Evolutionary conservation across 2,113 vertebrate genomes (phyloP).

Genomic region (Dicaeum eximium): DNA sequence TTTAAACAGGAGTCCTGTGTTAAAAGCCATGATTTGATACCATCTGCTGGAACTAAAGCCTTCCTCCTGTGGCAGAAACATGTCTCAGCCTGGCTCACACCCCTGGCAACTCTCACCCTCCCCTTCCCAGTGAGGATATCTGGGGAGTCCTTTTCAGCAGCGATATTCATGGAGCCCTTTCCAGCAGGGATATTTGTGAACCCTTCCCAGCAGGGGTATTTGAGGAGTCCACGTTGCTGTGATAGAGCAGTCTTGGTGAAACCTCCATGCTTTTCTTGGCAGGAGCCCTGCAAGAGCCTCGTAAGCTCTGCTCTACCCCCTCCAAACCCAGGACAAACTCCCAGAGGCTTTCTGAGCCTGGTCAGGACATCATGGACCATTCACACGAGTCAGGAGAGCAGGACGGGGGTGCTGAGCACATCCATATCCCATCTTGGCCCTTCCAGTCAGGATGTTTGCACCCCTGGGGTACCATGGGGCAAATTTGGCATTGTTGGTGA

Average conservation of each 20-base stretch:
- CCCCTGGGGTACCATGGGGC: background rate
- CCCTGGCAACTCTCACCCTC: background rate
- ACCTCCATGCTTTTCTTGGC: background rate
- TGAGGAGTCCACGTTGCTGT: background rate
- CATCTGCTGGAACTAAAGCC: background rate
- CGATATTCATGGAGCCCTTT: background rate
- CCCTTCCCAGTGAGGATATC: rapidly evolving
- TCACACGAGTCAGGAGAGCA: background rate
- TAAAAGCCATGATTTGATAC: background rate
- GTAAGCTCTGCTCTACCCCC: background rate
- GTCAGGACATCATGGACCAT: background rate
- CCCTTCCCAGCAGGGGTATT: background rate
- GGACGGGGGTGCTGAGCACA: background rate
- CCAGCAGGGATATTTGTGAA: background rate
- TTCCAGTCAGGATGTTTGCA: background rate
- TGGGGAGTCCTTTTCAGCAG: too few relatives aligned
- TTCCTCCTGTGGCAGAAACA: background rate
- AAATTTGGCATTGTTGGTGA: background rate
- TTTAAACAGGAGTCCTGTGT: background rate
- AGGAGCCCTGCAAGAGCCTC: background rate
- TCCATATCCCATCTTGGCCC: rapidly evolving
- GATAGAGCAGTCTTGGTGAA: background rate
- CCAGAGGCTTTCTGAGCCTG: background rate
- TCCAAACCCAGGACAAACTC: background rate
- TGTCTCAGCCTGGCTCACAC: background rate